Percentiles rank a stretch among this genome's conserved stretches.
Evolutionary conservation across 2,888 invertebrate species (phyloP).

Genomic region (Heliothis peltigera): DNA sequence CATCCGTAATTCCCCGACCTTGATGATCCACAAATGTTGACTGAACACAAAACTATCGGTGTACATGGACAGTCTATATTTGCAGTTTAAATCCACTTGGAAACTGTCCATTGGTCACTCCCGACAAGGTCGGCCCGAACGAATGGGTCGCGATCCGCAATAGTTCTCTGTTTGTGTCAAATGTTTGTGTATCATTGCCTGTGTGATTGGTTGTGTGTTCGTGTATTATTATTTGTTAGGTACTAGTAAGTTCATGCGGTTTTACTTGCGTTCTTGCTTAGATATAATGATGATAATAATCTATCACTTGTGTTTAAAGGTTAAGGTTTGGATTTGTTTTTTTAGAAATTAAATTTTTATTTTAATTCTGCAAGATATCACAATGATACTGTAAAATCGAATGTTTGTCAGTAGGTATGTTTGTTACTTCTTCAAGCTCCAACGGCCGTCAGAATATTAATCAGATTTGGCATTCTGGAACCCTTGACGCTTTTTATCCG

Average conservation of each 20-base stretch:
- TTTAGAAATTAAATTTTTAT: too few relatives aligned
- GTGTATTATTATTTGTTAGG: background rate
- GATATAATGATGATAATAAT: too few relatives aligned
- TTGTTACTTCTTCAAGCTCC: too few relatives aligned
- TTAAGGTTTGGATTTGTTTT: too few relatives aligned
- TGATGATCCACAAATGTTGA: background rate
- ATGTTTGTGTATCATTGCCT: slow-evolving; percentile 21
- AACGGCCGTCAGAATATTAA: too few relatives aligned
- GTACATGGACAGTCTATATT: slow-evolving; percentile 21
- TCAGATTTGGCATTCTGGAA: too few relatives aligned
- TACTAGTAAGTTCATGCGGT: background rate
- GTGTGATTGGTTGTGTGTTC: background rate
- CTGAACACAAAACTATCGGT: background rate
- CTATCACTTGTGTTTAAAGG: too few relatives aligned
- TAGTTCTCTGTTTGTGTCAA: slow-evolving; percentile 8
- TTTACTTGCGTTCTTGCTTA: background rate
- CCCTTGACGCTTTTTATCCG: too few relatives aligned
- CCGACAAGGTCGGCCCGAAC: slow-evolving; percentile 43
- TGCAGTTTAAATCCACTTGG: slow-evolving; percentile 35
- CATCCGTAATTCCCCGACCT: background rate
- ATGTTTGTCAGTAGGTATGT: too few relatives aligned
- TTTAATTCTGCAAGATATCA: too few relatives aligned
- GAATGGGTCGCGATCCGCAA: slow-evolving; percentile 40
- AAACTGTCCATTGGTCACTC: slow-evolving; percentile 37
- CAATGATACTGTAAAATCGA: too few relatives aligned